Evolutionary conservation across 2,797 vertebrate genomes (phyloP).

Genomic region (Naso thynnoides): DNA sequence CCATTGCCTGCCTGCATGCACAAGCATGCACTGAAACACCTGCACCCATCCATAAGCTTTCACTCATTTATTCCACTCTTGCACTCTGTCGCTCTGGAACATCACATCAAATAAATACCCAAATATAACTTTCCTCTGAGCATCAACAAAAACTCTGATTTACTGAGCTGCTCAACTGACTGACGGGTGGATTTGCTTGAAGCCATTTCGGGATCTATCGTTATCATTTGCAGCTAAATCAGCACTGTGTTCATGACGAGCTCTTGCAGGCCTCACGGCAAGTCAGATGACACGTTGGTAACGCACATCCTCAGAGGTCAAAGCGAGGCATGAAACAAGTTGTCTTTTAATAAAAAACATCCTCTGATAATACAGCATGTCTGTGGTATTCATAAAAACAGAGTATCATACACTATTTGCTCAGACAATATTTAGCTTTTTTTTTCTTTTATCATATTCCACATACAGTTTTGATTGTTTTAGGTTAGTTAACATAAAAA

Average conservation of each 20-base stretch:
- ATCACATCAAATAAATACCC: conserved; percentile 59
- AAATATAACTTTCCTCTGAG: conserved; percentile 63
- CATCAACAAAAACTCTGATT: conserved; percentile 62
- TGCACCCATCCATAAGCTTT: conserved; percentile 26
- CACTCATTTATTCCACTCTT: conserved; percentile 37
- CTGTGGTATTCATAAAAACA: neutral
- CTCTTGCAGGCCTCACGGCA: conserved; percentile 42
- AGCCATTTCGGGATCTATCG: conserved; percentile 69
- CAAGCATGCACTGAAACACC: conserved; percentile 57
- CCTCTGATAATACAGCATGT: conserved; percentile 17
- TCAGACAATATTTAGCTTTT: neutral
- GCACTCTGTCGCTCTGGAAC: conserved; percentile 40
- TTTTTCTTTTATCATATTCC: neutral
- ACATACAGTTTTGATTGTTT: neutral
- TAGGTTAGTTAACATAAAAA: neutral
- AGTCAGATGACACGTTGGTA: conserved; percentile 33
- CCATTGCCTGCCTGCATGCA: conserved; percentile 49
- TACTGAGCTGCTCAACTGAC: conserved; percentile 67
- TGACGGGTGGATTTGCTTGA: conserved; percentile 70
- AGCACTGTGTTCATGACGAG: conserved; percentile 62
- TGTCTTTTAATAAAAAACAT: conserved; percentile 35
- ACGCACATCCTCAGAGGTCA: conserved; percentile 55
- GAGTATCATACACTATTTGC: neutral
- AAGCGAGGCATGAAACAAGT: conserved; percentile 31
- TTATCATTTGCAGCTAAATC: conserved; percentile 70